phyloP scores from a whole-genome alignment of 2,888 invertebrate genomes.

The Drosophila tripunctata region DNA sequence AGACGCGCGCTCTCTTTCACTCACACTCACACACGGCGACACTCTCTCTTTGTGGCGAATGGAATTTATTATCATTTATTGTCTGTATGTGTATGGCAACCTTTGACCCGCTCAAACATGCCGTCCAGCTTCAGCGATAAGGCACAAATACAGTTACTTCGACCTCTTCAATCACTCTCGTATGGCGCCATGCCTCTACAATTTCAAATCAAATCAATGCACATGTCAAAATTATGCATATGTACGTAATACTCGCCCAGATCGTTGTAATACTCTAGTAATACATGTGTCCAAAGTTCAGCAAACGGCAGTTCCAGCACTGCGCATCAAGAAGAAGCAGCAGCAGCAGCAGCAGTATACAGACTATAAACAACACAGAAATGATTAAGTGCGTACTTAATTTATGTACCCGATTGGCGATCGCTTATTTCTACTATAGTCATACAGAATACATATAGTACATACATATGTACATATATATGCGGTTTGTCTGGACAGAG shows the following conservation, averaged over 20 bases:
- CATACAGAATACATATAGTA: no score
- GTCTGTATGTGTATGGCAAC: slow-evolving; percentile 39
- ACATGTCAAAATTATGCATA: background rate
- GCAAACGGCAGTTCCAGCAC: background rate
- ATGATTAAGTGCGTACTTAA: slow-evolving; percentile 21
- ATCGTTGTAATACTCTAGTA: slow-evolving; percentile 24
- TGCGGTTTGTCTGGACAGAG: no score
- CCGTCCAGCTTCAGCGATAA: slow-evolving; percentile 31
- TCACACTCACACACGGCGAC: background rate
- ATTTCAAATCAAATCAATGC: no score
- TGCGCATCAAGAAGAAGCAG: background rate
- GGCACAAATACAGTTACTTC: no score
- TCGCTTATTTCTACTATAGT: no score
- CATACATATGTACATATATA: no score
- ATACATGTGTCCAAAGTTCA: slow-evolving; percentile 46
- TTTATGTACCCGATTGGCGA: background rate
- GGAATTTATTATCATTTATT: slow-evolving; percentile 52
- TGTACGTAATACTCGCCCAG: slow-evolving; percentile 40
- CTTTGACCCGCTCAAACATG: slow-evolving; percentile 40
- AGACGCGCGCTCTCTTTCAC: background rate
- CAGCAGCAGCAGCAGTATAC: background rate
- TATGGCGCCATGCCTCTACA: slow-evolving; percentile 37
- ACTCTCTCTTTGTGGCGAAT: slow-evolving; percentile 10
- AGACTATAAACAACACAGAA: no score
- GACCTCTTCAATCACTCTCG: no score